Conservation (phyloP, 2,113 vertebrate species). For the Theropithecus gelada region DNA sequence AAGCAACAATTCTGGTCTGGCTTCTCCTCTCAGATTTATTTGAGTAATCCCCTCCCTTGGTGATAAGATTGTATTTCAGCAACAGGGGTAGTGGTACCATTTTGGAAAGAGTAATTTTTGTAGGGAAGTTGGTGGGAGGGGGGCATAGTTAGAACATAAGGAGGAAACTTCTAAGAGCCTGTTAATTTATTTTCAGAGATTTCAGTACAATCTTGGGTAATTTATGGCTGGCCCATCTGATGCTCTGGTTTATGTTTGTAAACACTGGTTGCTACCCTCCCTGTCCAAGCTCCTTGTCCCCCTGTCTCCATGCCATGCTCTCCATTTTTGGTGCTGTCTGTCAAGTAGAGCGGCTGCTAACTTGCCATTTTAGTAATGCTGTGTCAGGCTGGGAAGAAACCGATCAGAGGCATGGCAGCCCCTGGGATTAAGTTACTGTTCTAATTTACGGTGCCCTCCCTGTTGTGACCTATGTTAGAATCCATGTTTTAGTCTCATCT, state of each 20-base stretch:
- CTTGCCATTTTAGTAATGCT: slow-evolving; percentile 64
- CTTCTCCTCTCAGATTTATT: slow-evolving; percentile 5
- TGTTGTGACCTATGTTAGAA: slow-evolving; percentile 7
- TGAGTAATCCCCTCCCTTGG: not conserved
- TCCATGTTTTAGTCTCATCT: not conserved
- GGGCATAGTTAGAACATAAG: not conserved
- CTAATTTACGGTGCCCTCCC: slow-evolving; percentile 42
- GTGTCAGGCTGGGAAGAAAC: slow-evolving; percentile 75
- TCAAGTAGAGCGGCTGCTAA: slow-evolving; percentile 50
- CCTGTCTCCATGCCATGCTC: slow-evolving; percentile 81
- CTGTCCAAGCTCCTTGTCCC: slow-evolving; percentile 76
- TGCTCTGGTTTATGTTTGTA: slow-evolving; percentile 88
- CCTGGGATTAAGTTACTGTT: slow-evolving; percentile 78
- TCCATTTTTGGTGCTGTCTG: slow-evolving; percentile 89
- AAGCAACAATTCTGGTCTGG: not conserved
- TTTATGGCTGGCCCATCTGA: slow-evolving; percentile 82
- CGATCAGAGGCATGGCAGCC: slow-evolving; percentile 49
- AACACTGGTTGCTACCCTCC: slow-evolving; percentile 88
- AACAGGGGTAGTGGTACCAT: slow-evolving; percentile 28
- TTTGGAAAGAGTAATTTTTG: slow-evolving; percentile 37
- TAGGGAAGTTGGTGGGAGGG: not conserved
- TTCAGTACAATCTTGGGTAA: slow-evolving; percentile 66
- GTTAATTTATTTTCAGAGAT: slow-evolving; percentile 61
- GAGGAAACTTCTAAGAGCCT: slow-evolving; percentile 30
- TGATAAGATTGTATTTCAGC: slow-evolving; percentile 8